Evolutionary conservation across 2,888 invertebrate species (phyloP).

Genomic region (Allygus modestus): DNA sequence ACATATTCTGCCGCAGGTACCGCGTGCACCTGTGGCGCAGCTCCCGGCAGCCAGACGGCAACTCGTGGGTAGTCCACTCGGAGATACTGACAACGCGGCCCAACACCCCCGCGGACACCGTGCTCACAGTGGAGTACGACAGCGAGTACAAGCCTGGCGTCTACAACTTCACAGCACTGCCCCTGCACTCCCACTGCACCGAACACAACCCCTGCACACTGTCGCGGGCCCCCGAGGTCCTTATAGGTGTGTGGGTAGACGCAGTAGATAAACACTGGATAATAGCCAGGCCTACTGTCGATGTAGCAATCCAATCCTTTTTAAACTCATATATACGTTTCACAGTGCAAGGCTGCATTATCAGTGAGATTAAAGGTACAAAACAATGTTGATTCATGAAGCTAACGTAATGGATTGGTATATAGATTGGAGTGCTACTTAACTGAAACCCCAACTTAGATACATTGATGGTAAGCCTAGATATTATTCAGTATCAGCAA

Average conservation of each 20-base stretch:
- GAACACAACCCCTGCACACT: conserved; percentile 50
- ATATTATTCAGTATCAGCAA: too few species aligned
- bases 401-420: too few species aligned
- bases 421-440: too few species aligned
- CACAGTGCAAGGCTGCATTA: too few species aligned
- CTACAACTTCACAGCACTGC: conserved; percentile 60
- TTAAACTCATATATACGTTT: too few species aligned
- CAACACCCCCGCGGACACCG: conserved; percentile 26
- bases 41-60: conserved; percentile 58
- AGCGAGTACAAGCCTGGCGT: conserved; percentile 62
- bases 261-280: too few species aligned
- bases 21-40: conserved; percentile 61
- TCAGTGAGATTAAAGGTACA: too few species aligned
- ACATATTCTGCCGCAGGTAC: conserved; percentile 56
- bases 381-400: too few species aligned
- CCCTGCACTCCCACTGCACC: conserved; percentile 55
- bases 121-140: conserved; percentile 54
- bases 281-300: too few species aligned
- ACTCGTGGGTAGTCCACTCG: conserved; percentile 59
- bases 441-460: too few species aligned
- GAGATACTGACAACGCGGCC: conserved; percentile 18
- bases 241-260: conserved; percentile 60
- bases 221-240: conserved; percentile 60
- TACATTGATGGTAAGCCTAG: too few species aligned
- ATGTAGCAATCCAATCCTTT: too few species aligned